A percentile compares a stretch with the other conserved stretches of the same genome.
phyloP scores from a whole-genome alignment of 2,113 vertebrate species.

The Podarcis cretensis region DNA sequence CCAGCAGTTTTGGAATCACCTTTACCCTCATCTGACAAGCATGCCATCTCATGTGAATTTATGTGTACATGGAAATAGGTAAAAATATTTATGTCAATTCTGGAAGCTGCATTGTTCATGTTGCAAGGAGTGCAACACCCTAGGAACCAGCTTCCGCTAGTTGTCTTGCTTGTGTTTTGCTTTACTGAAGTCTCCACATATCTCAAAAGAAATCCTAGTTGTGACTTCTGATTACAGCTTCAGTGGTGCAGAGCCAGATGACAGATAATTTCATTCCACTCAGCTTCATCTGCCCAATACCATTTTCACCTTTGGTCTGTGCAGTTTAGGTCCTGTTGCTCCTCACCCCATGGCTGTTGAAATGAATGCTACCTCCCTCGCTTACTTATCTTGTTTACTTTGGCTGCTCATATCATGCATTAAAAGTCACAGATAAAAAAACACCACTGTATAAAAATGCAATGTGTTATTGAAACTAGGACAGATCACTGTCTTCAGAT shows the following conservation, averaged over 20 bases:
- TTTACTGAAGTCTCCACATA: not conserved
- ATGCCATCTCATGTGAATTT: not conserved
- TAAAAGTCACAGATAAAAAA: slow-evolving; percentile 48
- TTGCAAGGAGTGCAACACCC: not conserved
- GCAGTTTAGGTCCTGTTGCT: not conserved
- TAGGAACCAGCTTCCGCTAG: not conserved
- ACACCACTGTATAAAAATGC: slow-evolving; percentile 34
- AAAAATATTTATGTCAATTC: not conserved
- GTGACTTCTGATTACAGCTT: not conserved
- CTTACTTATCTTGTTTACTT: slow-evolving; percentile 6
- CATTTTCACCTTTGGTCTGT: not conserved
- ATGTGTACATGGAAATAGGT: not conserved
- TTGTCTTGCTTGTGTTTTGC: not conserved
- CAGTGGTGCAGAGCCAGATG: not conserved
- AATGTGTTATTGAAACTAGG: slow-evolving; percentile 61
- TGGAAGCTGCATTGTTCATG: not conserved
- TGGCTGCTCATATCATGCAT: slow-evolving; percentile 32
- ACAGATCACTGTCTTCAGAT: slow-evolving; percentile 56
- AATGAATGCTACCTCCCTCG: slow-evolving; percentile 19
- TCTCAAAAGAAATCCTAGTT: not conserved
- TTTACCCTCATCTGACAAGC: not conserved
- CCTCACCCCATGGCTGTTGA: not conserved
- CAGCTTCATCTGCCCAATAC: not conserved
- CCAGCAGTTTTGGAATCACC: not conserved
- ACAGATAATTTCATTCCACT: not conserved